These are phyloP conservation scores for Acestrorhynchus altus DNA, from an alignment of 2,797 vertebrate genomes.

Conservation along the genomic window DNA sequence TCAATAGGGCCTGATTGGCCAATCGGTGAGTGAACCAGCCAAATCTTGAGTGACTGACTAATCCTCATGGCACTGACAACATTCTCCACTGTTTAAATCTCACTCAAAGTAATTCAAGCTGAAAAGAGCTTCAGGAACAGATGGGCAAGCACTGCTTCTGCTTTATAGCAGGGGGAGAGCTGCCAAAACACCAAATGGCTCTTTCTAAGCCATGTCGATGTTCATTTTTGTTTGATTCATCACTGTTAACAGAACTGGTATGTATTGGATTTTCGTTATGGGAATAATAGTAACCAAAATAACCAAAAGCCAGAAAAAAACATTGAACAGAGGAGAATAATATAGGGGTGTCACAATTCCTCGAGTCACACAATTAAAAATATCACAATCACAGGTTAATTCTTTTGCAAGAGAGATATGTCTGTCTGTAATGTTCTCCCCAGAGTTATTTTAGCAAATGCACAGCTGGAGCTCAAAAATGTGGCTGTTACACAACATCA, in stretches of 20 bases:
- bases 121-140: constrained; percentile 10
- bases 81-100: not conserved
- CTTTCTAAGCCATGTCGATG: not conserved
- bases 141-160: not conserved
- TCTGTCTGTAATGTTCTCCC: too few species aligned
- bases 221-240: constrained; percentile 1
- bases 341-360: not conserved
- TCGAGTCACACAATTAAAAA: not conserved
- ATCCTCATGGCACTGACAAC: not conserved
- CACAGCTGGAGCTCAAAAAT: too few species aligned
- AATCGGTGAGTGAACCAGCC: not conserved
- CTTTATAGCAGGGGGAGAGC: not conserved
- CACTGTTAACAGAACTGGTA: not conserved
- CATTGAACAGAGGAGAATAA: not conserved
- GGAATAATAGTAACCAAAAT: not conserved
- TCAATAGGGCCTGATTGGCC: not conserved
- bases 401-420: too few species aligned
- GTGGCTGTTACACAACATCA: too few species aligned
- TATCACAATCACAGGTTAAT: too few species aligned
- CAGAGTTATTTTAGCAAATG: too few species aligned
- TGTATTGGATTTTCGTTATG: not conserved
- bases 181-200: not conserved
- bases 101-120: not conserved
- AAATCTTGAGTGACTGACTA: not conserved
- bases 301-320: constrained; percentile 6